These are phyloP conservation scores for Glaucopsyche alexis DNA, from an alignment of 2,888 invertebrate genomes.

Conservation along the genomic window DNA sequence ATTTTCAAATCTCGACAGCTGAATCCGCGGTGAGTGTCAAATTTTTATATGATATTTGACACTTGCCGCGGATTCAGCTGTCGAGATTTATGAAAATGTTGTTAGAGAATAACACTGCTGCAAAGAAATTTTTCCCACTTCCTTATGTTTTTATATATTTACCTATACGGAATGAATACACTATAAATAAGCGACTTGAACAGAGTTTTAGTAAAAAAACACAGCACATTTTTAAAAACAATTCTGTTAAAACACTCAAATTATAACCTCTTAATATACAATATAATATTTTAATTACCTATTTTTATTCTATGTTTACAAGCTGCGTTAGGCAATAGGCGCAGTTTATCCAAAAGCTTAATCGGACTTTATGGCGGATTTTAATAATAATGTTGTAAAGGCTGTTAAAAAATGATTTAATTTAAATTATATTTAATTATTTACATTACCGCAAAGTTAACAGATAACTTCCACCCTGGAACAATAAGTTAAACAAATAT, in stretches of 20 bases:
- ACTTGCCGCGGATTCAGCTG: too few relatives aligned
- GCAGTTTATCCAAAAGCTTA: neutral
- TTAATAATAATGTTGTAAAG: neutral
- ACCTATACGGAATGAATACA: slow-evolving; percentile 6
- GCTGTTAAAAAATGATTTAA: neutral
- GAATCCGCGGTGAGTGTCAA: too few relatives aligned
- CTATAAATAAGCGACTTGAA: neutral
- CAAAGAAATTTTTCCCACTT: neutral
- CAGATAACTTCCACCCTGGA: neutral
- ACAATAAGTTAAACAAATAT: neutral
- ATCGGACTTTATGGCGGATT: neutral
- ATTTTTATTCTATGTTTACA: neutral
- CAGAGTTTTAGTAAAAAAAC: neutral
- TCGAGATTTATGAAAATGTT: too few relatives aligned
- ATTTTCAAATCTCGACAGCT: too few relatives aligned
- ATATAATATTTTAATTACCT: slow-evolving; percentile 2
- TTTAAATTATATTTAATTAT: neutral
- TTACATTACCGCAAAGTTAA: neutral
- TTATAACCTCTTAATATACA: neutral
- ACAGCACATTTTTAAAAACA: neutral
- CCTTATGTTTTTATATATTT: neutral
- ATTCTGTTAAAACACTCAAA: neutral
- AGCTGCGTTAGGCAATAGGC: neutral
- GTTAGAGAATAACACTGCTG: too few relatives aligned
- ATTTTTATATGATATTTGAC: too few relatives aligned